Base-by-base conservation (phyloP, 2,113 vertebrate genomes). In the Bombycilla garrulus region DNA sequence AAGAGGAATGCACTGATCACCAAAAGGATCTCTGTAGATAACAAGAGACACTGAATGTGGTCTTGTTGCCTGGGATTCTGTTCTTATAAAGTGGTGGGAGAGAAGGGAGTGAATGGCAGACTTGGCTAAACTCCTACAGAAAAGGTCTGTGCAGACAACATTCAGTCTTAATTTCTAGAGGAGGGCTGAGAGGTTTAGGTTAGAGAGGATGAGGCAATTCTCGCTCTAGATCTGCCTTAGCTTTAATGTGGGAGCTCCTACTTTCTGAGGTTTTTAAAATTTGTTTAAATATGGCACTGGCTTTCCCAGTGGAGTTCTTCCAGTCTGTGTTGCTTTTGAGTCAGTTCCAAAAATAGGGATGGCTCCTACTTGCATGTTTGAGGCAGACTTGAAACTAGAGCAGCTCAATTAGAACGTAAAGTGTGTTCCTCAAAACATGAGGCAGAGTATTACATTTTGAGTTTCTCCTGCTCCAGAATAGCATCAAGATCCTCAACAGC, bases 331-430 rank as follows among this genome's bases (percentile, higher is more conserved):
- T 88, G 86, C 51, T 74, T 90, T 79, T 22, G 5, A 92, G 58
- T 87, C 71, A 66, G 58, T 66, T 93, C 78, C 92, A 88, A 77
- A 94, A 95, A 90, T 78, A 92, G 82, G 54, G 38, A 62, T 82
- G 56, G 56, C 81, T 95, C 26, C 71, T 82, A 23, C 87, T 77
- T 50, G 61, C 0, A 0, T 76, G 50, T 84, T 74, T 76, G 76
- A 86, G 77, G 53, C 45, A 58, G 72, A 18, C 29, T 65, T 85
- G 38, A 80, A 96, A 88, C 47, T 69, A n/a, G 58, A 95, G 60
- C 90, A 85, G 70, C 93, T 92, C 77, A 50, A 1, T 4, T 69
- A 62, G 66, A 65, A 73, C 2, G 0, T 91, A 17, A 82, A 93
- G 42, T 57, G 12, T 9, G 8, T 69, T 65, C 38, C 44, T 62